Base-by-base conservation (phyloP, 2,113 vertebrate genomes). In the Orientallactaga bullata region DNA sequence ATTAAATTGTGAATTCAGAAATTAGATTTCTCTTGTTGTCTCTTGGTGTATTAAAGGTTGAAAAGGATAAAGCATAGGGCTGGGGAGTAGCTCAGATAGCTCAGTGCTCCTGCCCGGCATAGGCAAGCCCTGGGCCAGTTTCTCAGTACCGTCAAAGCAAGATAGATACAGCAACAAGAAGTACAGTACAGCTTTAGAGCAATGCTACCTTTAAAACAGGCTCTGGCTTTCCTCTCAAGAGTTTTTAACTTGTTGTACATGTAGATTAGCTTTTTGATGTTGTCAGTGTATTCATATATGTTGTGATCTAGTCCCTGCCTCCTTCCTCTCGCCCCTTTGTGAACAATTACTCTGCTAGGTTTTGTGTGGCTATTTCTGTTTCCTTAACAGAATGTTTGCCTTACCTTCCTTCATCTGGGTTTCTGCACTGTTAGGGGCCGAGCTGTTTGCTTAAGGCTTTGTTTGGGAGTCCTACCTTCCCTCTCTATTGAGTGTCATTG, bases 1-100 rank as follows among this genome's bases (percentile, higher is more conserved):
- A 72, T 77, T 89, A 32, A 42, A 18, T 61, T 95, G 72, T 91
- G 51, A 80, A 87, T 91, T 95, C 26, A 79, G 24, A 81, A 81
- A 84, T n/a, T 89, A 65, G 15, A 71, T 91, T 94, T 83, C 58
- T 65, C 30, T 68, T 51, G 28, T 61, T 76, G 63, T 79, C 88
- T 88, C 91, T 20, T 78, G 69, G 32, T 86, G 9, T 80, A 61
- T 88, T 89, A 51, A 85, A 85, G n/a, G 83, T 95, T 55, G 58
- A 92, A 74, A 87, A 63, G 32, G 24, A 47, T 79, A 66, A 86
- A 88, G 21, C 71, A 37, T 23, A 37, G 51, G 26, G 24, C 12
- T 69, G 65, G 72, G 71, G 51, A 86, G 32, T 32, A 63, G 18
- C 61, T n/a, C 32, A 68, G 66, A 47, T 5, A 72, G 71, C 58